These are phyloP conservation scores for Kradibia gibbosae DNA, from an alignment of 1,140 invertebrate species.

Conservation along the genomic window DNA sequence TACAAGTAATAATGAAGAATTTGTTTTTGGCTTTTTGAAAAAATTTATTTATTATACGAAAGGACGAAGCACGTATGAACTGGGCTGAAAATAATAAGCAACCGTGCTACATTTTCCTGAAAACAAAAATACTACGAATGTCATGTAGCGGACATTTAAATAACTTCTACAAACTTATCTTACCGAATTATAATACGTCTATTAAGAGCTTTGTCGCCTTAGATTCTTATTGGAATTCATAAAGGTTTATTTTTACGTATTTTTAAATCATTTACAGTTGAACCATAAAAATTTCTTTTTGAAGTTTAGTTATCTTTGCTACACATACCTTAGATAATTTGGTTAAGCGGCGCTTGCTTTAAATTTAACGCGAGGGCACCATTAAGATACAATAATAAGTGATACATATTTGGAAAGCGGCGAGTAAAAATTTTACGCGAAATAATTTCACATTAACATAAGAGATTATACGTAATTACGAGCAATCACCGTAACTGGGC, in stretches of 20 bases:
- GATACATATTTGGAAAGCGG: not conserved
- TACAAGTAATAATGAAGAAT: too few species aligned
- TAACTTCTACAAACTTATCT: too few species aligned
- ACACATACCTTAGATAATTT: not conserved
- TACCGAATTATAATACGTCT: too few species aligned
- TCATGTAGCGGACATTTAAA: too few species aligned
- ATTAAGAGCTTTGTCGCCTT: too few species aligned
- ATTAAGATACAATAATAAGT: conserved; percentile 14
- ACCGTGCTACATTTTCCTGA: too few species aligned
- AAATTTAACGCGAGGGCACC: not conserved
- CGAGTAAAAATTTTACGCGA: not conserved
- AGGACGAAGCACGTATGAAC: too few species aligned
- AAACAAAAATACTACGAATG: too few species aligned
- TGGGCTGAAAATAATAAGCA: too few species aligned
- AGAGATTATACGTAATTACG: not conserved
- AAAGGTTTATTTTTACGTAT: not conserved
- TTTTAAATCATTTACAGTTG: not conserved
- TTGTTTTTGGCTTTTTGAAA: too few species aligned
- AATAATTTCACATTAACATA: not conserved
- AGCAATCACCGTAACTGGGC: not conserved
- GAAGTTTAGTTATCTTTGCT: not conserved
- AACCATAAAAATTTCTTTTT: not conserved
- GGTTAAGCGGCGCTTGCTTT: not conserved
- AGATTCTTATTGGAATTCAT: not conserved
- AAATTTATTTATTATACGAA: too few species aligned